Percentiles rank a stretch among this genome's conserved stretches.
These are phyloP conservation scores for Dascyllus trimaculatus DNA, from an alignment of 2,113 vertebrate species.

Conservation along the genomic window DNA sequence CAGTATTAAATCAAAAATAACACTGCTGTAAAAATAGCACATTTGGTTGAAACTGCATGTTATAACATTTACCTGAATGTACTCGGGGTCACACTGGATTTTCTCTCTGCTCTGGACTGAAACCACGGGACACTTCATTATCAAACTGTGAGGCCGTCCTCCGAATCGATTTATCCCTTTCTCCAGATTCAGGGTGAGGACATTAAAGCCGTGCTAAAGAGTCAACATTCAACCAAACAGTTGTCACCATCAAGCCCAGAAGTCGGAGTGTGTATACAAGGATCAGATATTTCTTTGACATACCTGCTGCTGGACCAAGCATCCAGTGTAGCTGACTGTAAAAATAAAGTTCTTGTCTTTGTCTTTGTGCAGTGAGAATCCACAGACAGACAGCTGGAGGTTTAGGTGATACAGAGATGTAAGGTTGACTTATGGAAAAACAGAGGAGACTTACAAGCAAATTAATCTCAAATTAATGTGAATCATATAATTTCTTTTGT, in stretches of 20 bases:
- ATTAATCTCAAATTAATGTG: background rate
- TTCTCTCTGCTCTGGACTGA: slow-evolving; percentile 72
- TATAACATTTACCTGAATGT: slow-evolving; percentile 70
- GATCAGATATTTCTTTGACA: background rate
- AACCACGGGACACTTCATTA: slow-evolving; percentile 81
- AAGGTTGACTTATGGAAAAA: slow-evolving; percentile 60
- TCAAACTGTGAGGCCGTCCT: slow-evolving; percentile 70
- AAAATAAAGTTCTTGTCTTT: slow-evolving; percentile 76
- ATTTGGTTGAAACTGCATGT: background rate
- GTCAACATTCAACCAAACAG: background rate
- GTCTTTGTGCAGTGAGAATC: slow-evolving; percentile 78
- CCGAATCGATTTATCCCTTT: slow-evolving; percentile 71
- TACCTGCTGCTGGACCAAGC: slow-evolving; percentile 77
- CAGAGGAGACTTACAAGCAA: background rate
- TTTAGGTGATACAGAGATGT: slow-evolving; percentile 75
- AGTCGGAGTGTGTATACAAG: background rate
- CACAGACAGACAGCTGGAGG: slow-evolving; percentile 74
- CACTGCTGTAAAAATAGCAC: no score
- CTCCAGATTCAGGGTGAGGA: slow-evolving; percentile 65
- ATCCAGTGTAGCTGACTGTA: slow-evolving; percentile 79
- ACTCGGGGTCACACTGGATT: slow-evolving; percentile 74
- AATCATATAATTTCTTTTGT: background rate
- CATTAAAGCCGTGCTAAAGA: slow-evolving; percentile 68
- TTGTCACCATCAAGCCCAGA: background rate
- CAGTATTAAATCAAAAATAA: no score